Conservation (phyloP, 2,797 vertebrate species). For the Discoglossus pictus region DNA sequence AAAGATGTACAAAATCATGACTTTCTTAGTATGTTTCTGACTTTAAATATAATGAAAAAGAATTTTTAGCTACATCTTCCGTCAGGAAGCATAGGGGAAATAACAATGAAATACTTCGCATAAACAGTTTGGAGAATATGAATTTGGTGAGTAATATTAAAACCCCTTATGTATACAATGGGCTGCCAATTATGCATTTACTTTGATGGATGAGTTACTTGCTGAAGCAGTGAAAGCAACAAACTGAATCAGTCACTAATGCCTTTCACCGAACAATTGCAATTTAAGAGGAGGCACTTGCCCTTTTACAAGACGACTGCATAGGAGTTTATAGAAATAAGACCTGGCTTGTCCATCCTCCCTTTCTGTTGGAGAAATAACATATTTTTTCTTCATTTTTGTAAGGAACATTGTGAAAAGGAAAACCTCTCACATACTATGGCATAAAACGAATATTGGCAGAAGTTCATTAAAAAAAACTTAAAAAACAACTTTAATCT, state of each 20-base stretch:
- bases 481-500: no score
- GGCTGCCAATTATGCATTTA: slow-evolving; percentile 22
- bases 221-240: slow-evolving; percentile 12
- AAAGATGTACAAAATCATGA: slow-evolving; percentile 12
- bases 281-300: neutral
- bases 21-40: slow-evolving; percentile 35
- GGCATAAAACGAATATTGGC: no score
- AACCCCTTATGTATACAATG: slow-evolving; percentile 24
- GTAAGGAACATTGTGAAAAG: no score
- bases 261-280: no score
- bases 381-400: no score
- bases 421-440: no score
- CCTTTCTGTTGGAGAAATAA: no score
- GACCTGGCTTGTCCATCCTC: no score
- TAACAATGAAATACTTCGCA: slow-evolving; percentile 29
- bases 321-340: no score
- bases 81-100: slow-evolving; percentile 15
- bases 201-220: slow-evolving; percentile 13
- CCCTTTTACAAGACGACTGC: no score
- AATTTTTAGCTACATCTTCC: slow-evolving; percentile 18
- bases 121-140: slow-evolving; percentile 25
- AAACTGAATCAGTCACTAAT: neutral
- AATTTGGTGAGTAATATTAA: slow-evolving; percentile 41
- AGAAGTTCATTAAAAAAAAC: no score
- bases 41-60: slow-evolving; percentile 25